Percentiles rank a stretch among this genome's conserved stretches.
Conservation (phyloP, 2,113 vertebrate species). For the Cephalopterus ornatus region DNA sequence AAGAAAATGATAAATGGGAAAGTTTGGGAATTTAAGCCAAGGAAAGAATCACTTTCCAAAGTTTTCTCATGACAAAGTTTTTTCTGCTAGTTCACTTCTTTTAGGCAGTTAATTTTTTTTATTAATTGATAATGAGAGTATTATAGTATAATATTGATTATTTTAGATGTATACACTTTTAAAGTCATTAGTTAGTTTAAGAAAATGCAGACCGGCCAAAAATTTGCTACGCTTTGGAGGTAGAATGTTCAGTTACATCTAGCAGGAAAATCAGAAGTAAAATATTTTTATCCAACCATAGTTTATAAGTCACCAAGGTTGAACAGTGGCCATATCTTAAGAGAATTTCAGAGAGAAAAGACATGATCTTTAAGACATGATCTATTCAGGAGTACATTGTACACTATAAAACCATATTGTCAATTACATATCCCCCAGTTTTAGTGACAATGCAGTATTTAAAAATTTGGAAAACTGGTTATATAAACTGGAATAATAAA, state of each 20-base stretch:
- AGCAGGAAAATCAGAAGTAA: neutral
- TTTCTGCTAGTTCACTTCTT: neutral
- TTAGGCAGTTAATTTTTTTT: neutral
- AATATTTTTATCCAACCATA: neutral
- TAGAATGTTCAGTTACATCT: neutral
- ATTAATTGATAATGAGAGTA: neutral
- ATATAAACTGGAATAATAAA: neutral
- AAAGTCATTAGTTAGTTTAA: neutral
- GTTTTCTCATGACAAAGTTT: conserved; percentile 1
- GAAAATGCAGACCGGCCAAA: neutral
- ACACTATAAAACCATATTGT: neutral
- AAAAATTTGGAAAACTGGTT: neutral
- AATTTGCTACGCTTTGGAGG: neutral
- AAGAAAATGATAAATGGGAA: neutral
- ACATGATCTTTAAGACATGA: neutral
- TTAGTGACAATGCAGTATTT: neutral
- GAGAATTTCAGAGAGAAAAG: neutral
- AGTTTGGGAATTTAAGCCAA: neutral
- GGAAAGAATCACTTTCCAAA: neutral
- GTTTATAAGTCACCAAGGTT: neutral
- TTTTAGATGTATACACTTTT: neutral
- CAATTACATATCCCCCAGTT: neutral
- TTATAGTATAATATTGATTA: neutral
- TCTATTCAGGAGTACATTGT: neutral
- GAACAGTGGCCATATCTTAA: neutral